Evolutionary conservation across 2,888 invertebrate genomes (phyloP).

Genomic region (Drosophila barbarae): DNA sequence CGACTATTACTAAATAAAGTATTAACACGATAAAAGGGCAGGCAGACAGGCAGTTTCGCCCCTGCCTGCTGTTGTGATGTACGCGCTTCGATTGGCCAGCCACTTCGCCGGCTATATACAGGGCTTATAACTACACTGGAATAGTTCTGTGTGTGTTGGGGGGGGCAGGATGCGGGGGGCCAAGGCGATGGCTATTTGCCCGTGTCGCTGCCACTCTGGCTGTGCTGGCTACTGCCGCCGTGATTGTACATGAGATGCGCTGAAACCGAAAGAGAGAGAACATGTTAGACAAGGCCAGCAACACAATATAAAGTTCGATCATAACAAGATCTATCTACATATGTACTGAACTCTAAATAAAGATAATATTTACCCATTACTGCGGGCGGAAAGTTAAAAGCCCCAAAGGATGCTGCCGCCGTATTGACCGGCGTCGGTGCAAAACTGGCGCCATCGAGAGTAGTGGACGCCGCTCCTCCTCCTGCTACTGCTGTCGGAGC

Average conservation of each 20-base stretch:
- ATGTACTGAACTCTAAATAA: too few species aligned
- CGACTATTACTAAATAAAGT: conserved; percentile 33
- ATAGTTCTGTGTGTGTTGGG: conserved; percentile 21
- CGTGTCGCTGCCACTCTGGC: conserved; percentile 57
- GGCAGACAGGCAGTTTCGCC: background rate
- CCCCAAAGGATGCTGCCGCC: conserved; percentile 45
- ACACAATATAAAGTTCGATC: background rate
- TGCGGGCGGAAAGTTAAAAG: conserved; percentile 56
- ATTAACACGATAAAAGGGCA: conserved; percentile 29
- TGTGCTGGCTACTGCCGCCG: conserved; percentile 59
- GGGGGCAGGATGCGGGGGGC: background rate
- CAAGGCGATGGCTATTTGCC: conserved; percentile 53
- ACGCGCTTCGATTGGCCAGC: conserved; percentile 9
- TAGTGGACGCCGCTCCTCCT: conserved; percentile 4
- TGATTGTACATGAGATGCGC: conserved; percentile 65
- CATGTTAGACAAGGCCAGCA: background rate
- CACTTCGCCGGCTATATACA: conserved; percentile 21
- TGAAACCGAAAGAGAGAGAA: conserved; percentile 17
- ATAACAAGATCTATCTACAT: too few species aligned
- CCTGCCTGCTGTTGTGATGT: conserved; percentile 23
- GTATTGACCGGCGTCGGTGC: conserved; percentile 29
- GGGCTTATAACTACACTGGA: conserved; percentile 33
- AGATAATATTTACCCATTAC: conserved; percentile 51
- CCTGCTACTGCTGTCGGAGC: background rate
- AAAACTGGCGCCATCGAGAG: conserved; percentile 40